Percentiles rank a stretch among this genome's conserved stretches.
These are phyloP conservation scores for Clusia tigrina DNA, from an alignment of 2,888 invertebrate genomes.

Conservation along the genomic window DNA sequence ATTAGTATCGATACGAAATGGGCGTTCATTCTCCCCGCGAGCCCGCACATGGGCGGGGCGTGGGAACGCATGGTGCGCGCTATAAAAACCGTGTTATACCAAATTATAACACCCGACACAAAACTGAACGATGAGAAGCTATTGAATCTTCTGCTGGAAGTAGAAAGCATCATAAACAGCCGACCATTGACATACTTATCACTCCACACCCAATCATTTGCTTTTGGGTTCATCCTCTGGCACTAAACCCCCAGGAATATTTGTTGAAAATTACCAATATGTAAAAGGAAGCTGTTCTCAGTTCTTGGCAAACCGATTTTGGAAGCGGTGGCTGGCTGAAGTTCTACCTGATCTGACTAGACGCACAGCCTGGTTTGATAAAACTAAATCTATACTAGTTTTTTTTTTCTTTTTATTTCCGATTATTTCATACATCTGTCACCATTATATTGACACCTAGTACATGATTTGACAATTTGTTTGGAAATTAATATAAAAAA, in stretches of 20 bases:
- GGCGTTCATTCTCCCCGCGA: constrained; percentile 27
- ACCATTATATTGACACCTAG: too few relatives aligned
- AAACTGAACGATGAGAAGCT: constrained; percentile 26
- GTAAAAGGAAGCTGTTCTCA: constrained; percentile 41
- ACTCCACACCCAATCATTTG: constrained; percentile 48
- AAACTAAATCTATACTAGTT: too few relatives aligned
- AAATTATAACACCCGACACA: constrained; percentile 16
- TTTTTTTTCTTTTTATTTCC: too few relatives aligned
- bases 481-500: too few relatives aligned
- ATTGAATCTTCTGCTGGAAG: constrained; percentile 17
- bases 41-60: constrained; percentile 26
- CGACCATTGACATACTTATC: constrained; percentile 29
- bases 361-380: constrained; percentile 27
- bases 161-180: constrained; percentile 28
- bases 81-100: constrained; percentile 21
- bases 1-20: constrained; percentile 17
- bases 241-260: constrained; percentile 28
- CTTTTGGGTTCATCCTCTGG: constrained; percentile 37
- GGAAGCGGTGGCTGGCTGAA: constrained; percentile 48
- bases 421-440: too few relatives aligned
- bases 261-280: constrained; percentile 21
- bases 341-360: constrained; percentile 37
- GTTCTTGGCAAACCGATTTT: constrained; percentile 38
- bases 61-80: constrained; percentile 29
- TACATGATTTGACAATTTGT: too few relatives aligned